Percentiles rank a stretch among this genome's conserved stretches.
Evolutionary conservation across 2,888 invertebrate genomes (phyloP).

Genomic region (Drosophila atroscutellata): DNA sequence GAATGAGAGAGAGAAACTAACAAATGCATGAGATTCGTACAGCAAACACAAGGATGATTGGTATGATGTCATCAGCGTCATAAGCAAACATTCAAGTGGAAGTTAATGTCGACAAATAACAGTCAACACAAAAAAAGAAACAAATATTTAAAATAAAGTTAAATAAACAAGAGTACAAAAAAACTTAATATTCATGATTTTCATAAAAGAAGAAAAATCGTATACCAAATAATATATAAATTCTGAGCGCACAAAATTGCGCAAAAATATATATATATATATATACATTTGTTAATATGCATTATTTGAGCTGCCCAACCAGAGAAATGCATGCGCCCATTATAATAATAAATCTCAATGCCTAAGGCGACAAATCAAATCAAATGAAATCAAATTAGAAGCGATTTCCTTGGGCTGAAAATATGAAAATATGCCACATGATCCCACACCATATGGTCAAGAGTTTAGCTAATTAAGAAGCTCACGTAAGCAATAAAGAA

Average conservation of each 20-base stretch:
- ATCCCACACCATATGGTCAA: conserved; percentile 67
- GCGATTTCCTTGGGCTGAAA: conserved; percentile 18
- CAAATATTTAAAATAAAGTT: background rate
- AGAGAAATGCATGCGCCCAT: background rate
- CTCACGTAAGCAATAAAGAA: conserved; percentile 64
- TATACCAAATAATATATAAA: background rate
- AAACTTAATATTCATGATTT: background rate
- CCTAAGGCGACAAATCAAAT: conserved; percentile 33
- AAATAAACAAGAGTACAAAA: background rate
- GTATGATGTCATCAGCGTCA: conserved; percentile 63
- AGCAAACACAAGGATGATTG: conserved; percentile 66
- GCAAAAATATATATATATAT: background rate
- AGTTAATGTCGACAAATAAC: background rate
- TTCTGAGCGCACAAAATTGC: background rate
- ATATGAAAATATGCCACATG: conserved; percentile 12
- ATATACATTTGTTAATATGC: background rate
- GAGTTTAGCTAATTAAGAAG: conserved; percentile 52
- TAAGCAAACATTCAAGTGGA: conserved; percentile 10
- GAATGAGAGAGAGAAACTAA: conserved; percentile 50
- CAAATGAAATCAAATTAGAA: conserved; percentile 16
- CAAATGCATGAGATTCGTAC: conserved; percentile 64
- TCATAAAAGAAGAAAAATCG: background rate
- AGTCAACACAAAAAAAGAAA: background rate
- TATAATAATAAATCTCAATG: conserved; percentile 65
- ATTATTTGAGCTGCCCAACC: background rate